phyloP scores from a whole-genome alignment of 2,888 invertebrate species.

The Drosophila recens region DNA sequence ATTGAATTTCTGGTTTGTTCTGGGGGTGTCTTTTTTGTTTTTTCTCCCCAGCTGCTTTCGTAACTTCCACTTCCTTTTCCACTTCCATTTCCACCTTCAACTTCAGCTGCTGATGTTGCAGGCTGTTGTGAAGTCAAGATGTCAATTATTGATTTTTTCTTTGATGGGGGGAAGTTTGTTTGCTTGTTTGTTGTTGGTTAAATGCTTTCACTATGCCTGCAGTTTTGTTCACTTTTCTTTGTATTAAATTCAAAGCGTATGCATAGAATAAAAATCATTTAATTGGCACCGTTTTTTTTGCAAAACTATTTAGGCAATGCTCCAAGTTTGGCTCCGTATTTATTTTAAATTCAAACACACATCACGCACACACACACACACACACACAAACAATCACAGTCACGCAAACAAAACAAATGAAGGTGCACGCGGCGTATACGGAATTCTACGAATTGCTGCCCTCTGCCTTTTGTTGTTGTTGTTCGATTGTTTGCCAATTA shows the following conservation, averaged over 20 bases:
- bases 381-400: slow-evolving; percentile 26
- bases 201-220: neutral
- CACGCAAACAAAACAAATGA: slow-evolving; percentile 65
- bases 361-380: slow-evolving; percentile 18
- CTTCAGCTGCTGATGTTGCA: slow-evolving; percentile 28
- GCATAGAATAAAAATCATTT: slow-evolving; percentile 33
- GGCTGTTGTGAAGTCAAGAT: slow-evolving; percentile 50
- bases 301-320: slow-evolving; percentile 41
- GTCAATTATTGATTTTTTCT: slow-evolving; percentile 70
- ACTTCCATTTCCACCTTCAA: neutral
- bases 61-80: neutral
- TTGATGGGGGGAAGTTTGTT: slow-evolving; percentile 29
- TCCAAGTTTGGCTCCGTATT: slow-evolving; percentile 49
- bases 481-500: slow-evolving; percentile 73
- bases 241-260: neutral
- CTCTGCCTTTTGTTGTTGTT: slow-evolving; percentile 29
- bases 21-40: slow-evolving; percentile 28
- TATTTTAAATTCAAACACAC: slow-evolving; percentile 41
- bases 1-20: slow-evolving; percentile 11
- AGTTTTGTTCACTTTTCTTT: slow-evolving; percentile 19
- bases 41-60: neutral
- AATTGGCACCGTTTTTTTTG: slow-evolving; percentile 25
- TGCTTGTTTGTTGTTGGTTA: slow-evolving; percentile 6
- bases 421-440: slow-evolving; percentile 69
- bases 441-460: slow-evolving; percentile 62